These are phyloP conservation scores for Agonopterix heracliana DNA, from an alignment of 2,888 invertebrate genomes.

Conservation along the genomic window DNA sequence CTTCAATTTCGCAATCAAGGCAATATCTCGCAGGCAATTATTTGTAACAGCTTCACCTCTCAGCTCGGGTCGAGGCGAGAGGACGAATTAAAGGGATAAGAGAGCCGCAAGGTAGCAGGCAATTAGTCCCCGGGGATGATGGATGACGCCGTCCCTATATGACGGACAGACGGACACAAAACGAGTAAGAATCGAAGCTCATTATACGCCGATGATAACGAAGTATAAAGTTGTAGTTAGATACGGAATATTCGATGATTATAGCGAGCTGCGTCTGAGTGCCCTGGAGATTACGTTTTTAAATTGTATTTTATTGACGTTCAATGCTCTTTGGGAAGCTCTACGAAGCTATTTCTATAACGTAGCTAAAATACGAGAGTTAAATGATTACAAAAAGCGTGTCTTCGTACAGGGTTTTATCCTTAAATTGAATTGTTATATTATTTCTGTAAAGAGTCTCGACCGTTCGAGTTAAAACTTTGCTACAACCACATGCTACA, in stretches of 20 bases:
- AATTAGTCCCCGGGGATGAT: slow-evolving; percentile 70
- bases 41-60: slow-evolving; percentile 43
- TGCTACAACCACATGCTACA: no score
- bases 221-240: slow-evolving; percentile 64
- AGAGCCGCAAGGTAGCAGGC: slow-evolving; percentile 69
- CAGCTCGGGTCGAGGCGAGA: slow-evolving; percentile 46
- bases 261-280: slow-evolving; percentile 30
- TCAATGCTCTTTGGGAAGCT: not conserved
- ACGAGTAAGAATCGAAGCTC: slow-evolving; percentile 60
- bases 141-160: slow-evolving; percentile 62
- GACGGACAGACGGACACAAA: slow-evolving; percentile 53
- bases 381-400: no score
- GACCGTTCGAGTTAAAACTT: no score
- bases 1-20: slow-evolving; percentile 53
- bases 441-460: no score
- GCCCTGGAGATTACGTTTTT: slow-evolving; percentile 45
- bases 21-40: slow-evolving; percentile 59
- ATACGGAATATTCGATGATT: slow-evolving; percentile 60
- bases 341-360: not conserved
- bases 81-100: slow-evolving; percentile 71
- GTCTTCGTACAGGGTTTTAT: no score
- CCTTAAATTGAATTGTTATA: no score
- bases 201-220: slow-evolving; percentile 72
- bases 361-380: no score
- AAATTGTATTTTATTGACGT: slow-evolving; percentile 10